Percentiles rank a stretch among this genome's conserved stretches.
Conservation (phyloP, 1,140 invertebrate genomes). For the Aradophagus sp. region DNA sequence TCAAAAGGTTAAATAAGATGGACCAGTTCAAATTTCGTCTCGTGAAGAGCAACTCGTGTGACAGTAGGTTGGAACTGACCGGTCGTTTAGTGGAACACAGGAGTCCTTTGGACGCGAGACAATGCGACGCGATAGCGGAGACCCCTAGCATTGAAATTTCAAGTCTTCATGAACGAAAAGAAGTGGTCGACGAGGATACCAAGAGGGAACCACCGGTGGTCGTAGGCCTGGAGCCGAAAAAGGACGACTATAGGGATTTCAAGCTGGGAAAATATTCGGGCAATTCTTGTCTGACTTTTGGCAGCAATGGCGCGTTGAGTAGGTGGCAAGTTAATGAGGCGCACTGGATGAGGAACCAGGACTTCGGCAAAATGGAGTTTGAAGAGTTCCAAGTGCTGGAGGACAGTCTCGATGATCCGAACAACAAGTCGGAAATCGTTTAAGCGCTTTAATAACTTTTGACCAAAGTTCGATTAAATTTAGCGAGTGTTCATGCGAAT, state of each 20-base stretch:
- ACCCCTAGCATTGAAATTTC: constrained; percentile 69
- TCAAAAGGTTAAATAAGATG: constrained; percentile 79
- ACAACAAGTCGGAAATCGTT: constrained; percentile 46
- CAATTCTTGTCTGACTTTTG: constrained; percentile 58
- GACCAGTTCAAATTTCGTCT: constrained; percentile 82
- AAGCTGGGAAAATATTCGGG: constrained; percentile 62
- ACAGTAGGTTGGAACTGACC: constrained; percentile 85
- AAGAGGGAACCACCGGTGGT: constrained; percentile 70
- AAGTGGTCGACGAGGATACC: constrained; percentile 45
- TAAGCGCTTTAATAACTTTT: background rate
- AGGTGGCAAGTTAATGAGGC: constrained; percentile 71
- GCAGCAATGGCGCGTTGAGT: constrained; percentile 61
- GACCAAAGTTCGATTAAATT: too few species aligned
- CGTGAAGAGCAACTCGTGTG: constrained; percentile 89
- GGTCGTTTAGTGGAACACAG: constrained; percentile 74
- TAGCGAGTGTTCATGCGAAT: too few species aligned
- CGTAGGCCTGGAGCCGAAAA: constrained; percentile 69
- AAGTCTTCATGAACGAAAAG: constrained; percentile 52
- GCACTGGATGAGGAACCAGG: constrained; percentile 71
- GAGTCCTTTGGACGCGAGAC: constrained; percentile 51
- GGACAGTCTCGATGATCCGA: constrained; percentile 77
- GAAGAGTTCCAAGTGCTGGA: constrained; percentile 86
- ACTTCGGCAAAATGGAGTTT: constrained; percentile 87
- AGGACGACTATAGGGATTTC: constrained; percentile 70
- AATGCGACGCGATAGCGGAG: constrained; percentile 66